Conservation (phyloP, 2,113 vertebrate species). For the Naja naja region DNA sequence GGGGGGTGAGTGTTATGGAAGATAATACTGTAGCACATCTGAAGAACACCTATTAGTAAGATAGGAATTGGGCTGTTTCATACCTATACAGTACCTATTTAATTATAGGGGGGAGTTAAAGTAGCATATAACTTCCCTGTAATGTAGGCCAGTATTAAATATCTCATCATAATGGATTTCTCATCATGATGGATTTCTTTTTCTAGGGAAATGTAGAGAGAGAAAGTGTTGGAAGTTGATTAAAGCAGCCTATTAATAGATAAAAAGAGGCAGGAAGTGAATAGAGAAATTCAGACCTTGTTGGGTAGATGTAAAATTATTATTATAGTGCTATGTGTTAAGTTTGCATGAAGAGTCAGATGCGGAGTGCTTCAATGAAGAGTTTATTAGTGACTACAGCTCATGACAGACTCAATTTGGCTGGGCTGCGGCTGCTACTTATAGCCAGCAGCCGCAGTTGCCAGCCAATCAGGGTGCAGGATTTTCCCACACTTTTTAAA, state of each 20-base stretch:
- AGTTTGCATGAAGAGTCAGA: too few species aligned
- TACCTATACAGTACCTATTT: not conserved
- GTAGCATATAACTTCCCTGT: not conserved
- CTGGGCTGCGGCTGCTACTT: too few species aligned
- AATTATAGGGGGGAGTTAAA: not conserved
- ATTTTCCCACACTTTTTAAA: too few species aligned
- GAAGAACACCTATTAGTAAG: not conserved
- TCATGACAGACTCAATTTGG: too few species aligned
- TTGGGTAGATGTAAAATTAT: not conserved
- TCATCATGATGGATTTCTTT: not conserved
- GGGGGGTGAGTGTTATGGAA: not conserved
- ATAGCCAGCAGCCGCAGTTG: too few species aligned
- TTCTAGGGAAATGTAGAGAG: not conserved
- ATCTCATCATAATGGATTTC: not conserved
- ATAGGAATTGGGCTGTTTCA: not conserved
- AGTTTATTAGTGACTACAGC: too few species aligned
- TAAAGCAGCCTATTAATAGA: not conserved
- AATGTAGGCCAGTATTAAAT: not conserved
- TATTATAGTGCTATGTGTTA: not conserved
- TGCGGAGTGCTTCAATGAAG: too few species aligned
- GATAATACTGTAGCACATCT: not conserved
- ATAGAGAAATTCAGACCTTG: not conserved
- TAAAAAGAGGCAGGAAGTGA: not conserved
- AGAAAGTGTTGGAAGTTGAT: not conserved
- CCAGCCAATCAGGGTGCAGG: too few species aligned